phyloP scores from a whole-genome alignment of 2,888 invertebrate genomes.

The Leucoptera coffeella region DNA sequence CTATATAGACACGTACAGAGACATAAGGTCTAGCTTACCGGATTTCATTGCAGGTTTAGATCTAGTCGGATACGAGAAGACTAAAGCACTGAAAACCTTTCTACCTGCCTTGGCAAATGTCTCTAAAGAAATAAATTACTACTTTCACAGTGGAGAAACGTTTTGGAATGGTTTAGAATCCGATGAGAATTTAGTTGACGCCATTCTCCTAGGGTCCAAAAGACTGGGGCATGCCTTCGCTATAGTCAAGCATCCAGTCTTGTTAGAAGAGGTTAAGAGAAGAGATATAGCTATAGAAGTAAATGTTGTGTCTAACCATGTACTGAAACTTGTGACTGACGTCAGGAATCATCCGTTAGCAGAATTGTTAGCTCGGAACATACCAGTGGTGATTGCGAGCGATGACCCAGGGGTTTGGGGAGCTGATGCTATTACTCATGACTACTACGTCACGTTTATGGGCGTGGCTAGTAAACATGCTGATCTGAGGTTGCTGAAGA shows the following conservation, averaged over 20 bases:
- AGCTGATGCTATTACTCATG: conserved; percentile 57
- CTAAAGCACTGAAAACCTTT: conserved; percentile 58
- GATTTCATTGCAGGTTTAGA: conserved; percentile 75
- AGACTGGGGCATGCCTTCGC: conserved; percentile 77
- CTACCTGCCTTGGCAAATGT: conserved; percentile 42
- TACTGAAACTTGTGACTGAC: conserved; percentile 54
- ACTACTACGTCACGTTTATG: conserved; percentile 72
- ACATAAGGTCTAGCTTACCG: conserved; percentile 49
- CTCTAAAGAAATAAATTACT: conserved; percentile 53
- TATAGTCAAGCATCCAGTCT: conserved; percentile 63
- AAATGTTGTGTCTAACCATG: conserved; percentile 67
- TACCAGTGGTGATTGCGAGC: conserved; percentile 59
- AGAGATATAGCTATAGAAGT: conserved; percentile 62
- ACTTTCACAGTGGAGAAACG: conserved; percentile 79
- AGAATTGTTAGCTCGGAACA: conserved; percentile 49
- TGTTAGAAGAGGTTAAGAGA: conserved; percentile 53
- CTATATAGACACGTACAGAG: conserved; percentile 34
- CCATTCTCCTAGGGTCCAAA: conserved; percentile 62
- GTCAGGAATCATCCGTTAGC: conserved; percentile 62
- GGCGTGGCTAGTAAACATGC: conserved; percentile 64
- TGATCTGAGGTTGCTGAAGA: conserved; percentile 66
- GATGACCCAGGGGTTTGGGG: conserved; percentile 67
- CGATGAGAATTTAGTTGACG: conserved; percentile 72
- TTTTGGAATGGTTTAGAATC: conserved; percentile 61
- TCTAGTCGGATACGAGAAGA: conserved; percentile 80